Percentiles rank a stretch among this genome's conserved stretches.
Conservation (phyloP, 2,113 vertebrate species). For the Otolemur garnettii region DNA sequence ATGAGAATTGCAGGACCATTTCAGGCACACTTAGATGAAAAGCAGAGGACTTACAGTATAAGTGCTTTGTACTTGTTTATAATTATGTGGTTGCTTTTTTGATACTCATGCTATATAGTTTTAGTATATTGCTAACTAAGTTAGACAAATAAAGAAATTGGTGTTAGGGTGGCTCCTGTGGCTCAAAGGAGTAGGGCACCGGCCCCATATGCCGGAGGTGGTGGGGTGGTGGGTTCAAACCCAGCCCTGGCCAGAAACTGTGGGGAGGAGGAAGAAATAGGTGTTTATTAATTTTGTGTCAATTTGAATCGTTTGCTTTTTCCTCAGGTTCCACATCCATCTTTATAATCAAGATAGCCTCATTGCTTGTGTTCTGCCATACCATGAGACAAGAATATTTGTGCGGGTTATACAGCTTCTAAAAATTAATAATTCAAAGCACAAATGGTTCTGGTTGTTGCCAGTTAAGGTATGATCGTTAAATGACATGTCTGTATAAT, state of each 20-base stretch:
- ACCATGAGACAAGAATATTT: constrained; percentile 96
- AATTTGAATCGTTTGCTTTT: constrained; percentile 37
- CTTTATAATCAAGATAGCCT: constrained; percentile 95
- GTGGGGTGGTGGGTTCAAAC: too few species aligned
- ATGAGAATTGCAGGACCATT: neutral
- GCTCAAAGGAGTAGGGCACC: too few species aligned
- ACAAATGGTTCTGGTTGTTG: constrained; percentile 96
- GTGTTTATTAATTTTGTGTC: neutral
- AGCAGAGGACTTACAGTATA: neutral
- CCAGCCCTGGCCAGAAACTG: too few species aligned
- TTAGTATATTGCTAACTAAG: neutral
- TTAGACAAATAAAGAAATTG: neutral
- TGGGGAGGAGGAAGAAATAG: neutral
- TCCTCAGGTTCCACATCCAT: constrained; percentile 95
- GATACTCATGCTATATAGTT: neutral
- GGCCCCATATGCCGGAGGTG: too few species aligned
- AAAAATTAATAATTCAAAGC: constrained; percentile 90
- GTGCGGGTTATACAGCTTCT: constrained; percentile 96
- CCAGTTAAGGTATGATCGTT: constrained; percentile 92
- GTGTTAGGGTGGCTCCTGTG: too few species aligned
- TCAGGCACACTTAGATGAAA: neutral
- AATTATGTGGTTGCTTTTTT: neutral
- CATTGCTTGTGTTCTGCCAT: constrained; percentile 94
- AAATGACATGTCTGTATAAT: neutral
- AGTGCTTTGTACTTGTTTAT: neutral